phyloP scores from a whole-genome alignment of 2,797 vertebrate species.

The Anguilla anguilla region DNA sequence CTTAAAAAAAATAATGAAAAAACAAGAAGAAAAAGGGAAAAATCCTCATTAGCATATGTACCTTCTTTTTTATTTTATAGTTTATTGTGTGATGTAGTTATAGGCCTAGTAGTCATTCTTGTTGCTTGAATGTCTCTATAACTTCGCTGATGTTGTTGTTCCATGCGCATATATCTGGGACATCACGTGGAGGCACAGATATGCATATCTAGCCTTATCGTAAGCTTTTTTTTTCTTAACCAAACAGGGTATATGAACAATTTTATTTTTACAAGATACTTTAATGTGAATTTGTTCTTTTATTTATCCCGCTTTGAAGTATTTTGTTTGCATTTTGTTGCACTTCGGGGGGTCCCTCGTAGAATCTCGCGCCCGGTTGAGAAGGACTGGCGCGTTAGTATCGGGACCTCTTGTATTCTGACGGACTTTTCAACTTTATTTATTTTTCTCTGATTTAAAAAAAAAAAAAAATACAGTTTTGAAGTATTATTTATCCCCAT shows the following conservation, averaged over 20 bases:
- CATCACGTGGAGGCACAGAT: constrained; percentile 55
- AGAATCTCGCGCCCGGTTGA: constrained; percentile 79
- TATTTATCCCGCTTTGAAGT: constrained; percentile 87
- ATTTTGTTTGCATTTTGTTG: constrained; percentile 85
- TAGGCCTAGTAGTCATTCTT: constrained; percentile 82
- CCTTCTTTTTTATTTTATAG: constrained; percentile 73
- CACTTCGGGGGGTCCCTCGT: constrained; percentile 85
- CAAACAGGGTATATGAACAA: constrained; percentile 98
- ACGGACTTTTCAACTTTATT: constrained; percentile 92
- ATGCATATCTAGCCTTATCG: constrained; percentile 70
- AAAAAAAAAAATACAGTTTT: constrained; percentile 73
- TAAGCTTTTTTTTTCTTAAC: constrained; percentile 84
- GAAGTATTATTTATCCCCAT: constrained; percentile 89
- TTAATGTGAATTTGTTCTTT: constrained; percentile 94
- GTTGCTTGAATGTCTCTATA: constrained; percentile 86
- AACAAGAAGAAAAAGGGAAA: background rate
- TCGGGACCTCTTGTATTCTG: constrained; percentile 83
- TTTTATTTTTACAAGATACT: constrained; percentile 73
- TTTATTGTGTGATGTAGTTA: constrained; percentile 84
- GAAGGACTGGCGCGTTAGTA: constrained; percentile 76
- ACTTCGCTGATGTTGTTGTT: constrained; percentile 85
- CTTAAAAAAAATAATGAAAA: constrained; percentile 25
- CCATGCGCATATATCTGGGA: constrained; percentile 72
- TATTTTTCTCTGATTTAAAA: constrained; percentile 81
- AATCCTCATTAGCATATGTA: constrained; percentile 15